Evolutionary conservation across 2,888 invertebrate genomes (phyloP).

Genomic region (Drosophila merina): DNA sequence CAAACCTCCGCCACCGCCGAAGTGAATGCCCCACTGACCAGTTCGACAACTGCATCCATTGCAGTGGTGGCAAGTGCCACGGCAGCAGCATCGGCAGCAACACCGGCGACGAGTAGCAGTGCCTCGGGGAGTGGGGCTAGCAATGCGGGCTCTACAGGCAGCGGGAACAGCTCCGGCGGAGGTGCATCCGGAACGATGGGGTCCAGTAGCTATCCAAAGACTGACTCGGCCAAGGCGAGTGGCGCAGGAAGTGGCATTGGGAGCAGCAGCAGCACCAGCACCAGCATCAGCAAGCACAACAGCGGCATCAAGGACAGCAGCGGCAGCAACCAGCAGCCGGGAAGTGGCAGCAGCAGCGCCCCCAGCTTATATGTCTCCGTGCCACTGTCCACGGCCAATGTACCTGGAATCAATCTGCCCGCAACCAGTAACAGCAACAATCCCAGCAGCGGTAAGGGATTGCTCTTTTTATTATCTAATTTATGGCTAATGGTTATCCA

Average conservation of each 20-base stretch:
- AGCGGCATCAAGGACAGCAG: constrained; percentile 31
- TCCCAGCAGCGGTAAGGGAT: constrained; percentile 51
- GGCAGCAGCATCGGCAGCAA: constrained; percentile 58
- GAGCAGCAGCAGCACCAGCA: constrained; percentile 27
- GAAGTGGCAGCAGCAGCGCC: constrained; percentile 69
- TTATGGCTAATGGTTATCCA: background rate
- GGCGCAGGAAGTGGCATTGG: constrained; percentile 20
- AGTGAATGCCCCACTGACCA: constrained; percentile 61
- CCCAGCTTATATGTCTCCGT: constrained; percentile 87
- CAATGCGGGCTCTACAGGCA: constrained; percentile 23
- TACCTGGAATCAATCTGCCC: constrained; percentile 84
- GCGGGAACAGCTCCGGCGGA: constrained; percentile 13
- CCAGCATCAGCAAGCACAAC: constrained; percentile 31
- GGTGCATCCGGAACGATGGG: constrained; percentile 9
- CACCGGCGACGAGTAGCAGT: constrained; percentile 51
- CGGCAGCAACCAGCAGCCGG: constrained; percentile 37
- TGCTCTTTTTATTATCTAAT: background rate
- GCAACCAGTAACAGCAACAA: constrained; percentile 50
- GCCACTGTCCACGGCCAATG: constrained; percentile 85
- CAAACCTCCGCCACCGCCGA: constrained; percentile 78
- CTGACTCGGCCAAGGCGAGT: constrained; percentile 55
- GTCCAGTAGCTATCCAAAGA: constrained; percentile 47
- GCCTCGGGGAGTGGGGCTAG: constrained; percentile 58
- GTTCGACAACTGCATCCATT: constrained; percentile 46
- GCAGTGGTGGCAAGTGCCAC: constrained; percentile 58